Conservation (phyloP, 2,797 vertebrate genomes). For the Lacerta viridis region DNA sequence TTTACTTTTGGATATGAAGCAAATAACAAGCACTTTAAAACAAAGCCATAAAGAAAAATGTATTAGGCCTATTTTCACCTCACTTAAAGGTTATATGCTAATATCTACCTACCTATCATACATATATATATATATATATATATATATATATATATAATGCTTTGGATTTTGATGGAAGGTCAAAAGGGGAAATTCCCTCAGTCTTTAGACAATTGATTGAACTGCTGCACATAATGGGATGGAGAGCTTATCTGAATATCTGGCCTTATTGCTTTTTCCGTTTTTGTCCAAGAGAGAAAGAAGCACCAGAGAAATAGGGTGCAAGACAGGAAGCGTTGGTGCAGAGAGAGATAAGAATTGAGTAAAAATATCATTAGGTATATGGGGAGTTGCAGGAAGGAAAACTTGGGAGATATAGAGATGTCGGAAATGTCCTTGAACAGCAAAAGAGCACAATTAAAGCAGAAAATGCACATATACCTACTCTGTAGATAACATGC, state of each 20-base stretch:
- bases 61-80: neutral
- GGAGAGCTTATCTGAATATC: neutral
- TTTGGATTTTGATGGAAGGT: neutral
- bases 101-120: slow-evolving; percentile 18
- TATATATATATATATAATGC: no score
- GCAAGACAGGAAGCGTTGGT: neutral
- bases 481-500: no score
- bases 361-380: neutral
- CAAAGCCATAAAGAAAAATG: slow-evolving; percentile 6
- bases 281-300: neutral
- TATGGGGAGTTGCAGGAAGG: neutral
- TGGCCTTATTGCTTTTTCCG: neutral
- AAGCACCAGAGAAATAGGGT: neutral
- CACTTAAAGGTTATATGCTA: neutral
- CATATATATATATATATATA: neutral
- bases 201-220: neutral
- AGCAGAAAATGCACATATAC: neutral
- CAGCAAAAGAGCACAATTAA: neutral
- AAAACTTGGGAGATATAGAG: neutral
- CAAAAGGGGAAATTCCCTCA: neutral
- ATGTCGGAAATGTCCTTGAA: neutral
- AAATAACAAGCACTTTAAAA: slow-evolving; percentile 10
- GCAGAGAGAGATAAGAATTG: neutral
- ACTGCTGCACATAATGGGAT: neutral
- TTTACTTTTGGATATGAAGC: slow-evolving; percentile 8